phyloP scores from a whole-genome alignment of 2,113 vertebrate species.

The Rhipidura dahli region DNA sequence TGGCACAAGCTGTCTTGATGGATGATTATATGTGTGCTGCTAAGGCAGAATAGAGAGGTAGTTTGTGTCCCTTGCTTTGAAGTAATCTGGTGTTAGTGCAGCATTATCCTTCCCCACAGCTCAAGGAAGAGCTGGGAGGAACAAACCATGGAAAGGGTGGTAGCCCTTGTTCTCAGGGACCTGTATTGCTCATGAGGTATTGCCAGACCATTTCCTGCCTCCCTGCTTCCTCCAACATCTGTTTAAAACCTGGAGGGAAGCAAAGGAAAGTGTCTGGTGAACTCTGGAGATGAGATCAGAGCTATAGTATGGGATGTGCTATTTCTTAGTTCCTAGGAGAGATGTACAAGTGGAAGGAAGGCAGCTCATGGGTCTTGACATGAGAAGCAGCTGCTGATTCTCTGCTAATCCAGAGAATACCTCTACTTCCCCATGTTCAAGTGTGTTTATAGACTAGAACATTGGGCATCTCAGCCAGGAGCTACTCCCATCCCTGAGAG shows the following conservation, averaged over 20 bases:
- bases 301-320: background rate
- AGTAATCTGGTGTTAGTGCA: background rate
- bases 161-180: background rate
- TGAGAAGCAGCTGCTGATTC: background rate
- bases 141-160: background rate
- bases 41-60: background rate
- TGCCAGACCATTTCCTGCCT: background rate
- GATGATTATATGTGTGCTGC: background rate
- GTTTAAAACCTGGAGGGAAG: background rate
- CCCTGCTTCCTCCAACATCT: background rate
- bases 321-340: background rate
- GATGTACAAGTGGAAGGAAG: background rate
- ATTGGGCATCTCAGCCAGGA: background rate
- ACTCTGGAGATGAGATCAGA: background rate
- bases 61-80: background rate
- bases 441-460: background rate
- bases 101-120: background rate
- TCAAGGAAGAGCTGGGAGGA: background rate
- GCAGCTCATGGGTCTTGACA: background rate
- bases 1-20: background rate
- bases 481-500: background rate
- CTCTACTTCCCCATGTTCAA: background rate
- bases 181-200: background rate
- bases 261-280: background rate
- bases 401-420: background rate